A percentile compares a stretch with the other conserved stretches of the same genome.
Conservation (phyloP, 2,797 vertebrate species). For the Diplodus sargus region DNA sequence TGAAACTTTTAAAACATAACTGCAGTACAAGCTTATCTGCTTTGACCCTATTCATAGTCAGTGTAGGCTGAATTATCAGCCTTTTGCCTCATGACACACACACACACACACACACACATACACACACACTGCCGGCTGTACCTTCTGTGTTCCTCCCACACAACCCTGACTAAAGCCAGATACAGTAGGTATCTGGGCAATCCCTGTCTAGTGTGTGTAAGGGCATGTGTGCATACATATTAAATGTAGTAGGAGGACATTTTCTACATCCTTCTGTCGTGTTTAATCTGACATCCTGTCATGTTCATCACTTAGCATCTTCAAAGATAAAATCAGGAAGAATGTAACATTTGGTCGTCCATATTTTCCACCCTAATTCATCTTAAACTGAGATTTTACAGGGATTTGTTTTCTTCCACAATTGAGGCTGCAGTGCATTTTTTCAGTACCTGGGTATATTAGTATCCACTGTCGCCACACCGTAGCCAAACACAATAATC, state of each 20-base stretch:
- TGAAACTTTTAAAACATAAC: slow-evolving; percentile 51
- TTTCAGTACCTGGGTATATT: slow-evolving; percentile 92
- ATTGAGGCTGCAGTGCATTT: background rate
- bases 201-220: slow-evolving; percentile 61
- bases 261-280: slow-evolving; percentile 6
- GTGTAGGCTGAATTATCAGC: slow-evolving; percentile 63
- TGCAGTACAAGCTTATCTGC: slow-evolving; percentile 46
- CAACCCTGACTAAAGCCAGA: slow-evolving; percentile 66
- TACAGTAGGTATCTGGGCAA: slow-evolving; percentile 71
- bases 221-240: slow-evolving; percentile 23
- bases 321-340: background rate
- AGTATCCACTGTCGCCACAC: slow-evolving; percentile 92
- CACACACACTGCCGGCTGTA: slow-evolving; percentile 53
- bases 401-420: background rate
- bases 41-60: slow-evolving; percentile 57
- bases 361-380: background rate
- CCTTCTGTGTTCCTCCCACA: slow-evolving; percentile 73
- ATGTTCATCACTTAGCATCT: background rate
- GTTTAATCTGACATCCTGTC: background rate
- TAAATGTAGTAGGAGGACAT: slow-evolving; percentile 27
- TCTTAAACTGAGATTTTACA: background rate
- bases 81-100: slow-evolving; percentile 50
- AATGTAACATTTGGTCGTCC: no score
- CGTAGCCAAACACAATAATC: slow-evolving; percentile 96
- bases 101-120: slow-evolving; percentile 34